Evolutionary conservation across 2,888 invertebrate species (phyloP), one percentile per base, ranked within the genome.

Genomic region (Dendrolimus houi): DNA sequence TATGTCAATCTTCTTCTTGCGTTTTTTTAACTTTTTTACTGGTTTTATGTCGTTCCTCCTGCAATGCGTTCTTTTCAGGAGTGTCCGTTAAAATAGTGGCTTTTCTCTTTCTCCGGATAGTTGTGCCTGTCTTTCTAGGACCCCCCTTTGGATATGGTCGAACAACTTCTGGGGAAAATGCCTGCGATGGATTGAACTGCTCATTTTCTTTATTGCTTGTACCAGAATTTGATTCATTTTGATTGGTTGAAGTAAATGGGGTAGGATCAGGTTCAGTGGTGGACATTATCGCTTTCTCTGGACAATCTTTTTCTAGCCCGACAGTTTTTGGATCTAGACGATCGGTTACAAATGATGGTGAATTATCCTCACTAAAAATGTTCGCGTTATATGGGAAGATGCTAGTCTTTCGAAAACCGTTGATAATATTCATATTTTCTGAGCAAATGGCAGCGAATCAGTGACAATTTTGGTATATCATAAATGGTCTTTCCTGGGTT

Each of bases 281-380:
- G 57, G 60, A 58, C 57, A 57, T 64, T 54, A 58, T 55, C 59
- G 62, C 40, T 57, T 63, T 60, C 56, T 64, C 62, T 60, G 58
- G 58, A 57, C 42, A 54, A 62, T 63, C 60, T 62, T 52, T 63
- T 54, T 57, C 54, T 42, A 29, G 54, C 53, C 12, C 53, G 14
- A 54, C 59, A 60, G 56, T 58, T 62, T 61, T 59, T 59, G 58
- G 56, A 53, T 59, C 58, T 59, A 62, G 63, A 59, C 67, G 61
- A 52, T 67, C 64, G 41, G 68, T 68, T 29, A 67, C 66, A 65
- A 65, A 68, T 58, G 62, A 63, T 60, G 66, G 60, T 54, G 62
- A 62, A 62, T 62, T 60, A 58, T 59, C 56, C 52, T 64, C 62
- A 56, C 52, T 17, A 60, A 64, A 64, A 57, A 64, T 59, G 53